These are phyloP conservation scores for Plecotus auritus DNA, from an alignment of 2,113 vertebrate species.

Conservation along the genomic window DNA sequence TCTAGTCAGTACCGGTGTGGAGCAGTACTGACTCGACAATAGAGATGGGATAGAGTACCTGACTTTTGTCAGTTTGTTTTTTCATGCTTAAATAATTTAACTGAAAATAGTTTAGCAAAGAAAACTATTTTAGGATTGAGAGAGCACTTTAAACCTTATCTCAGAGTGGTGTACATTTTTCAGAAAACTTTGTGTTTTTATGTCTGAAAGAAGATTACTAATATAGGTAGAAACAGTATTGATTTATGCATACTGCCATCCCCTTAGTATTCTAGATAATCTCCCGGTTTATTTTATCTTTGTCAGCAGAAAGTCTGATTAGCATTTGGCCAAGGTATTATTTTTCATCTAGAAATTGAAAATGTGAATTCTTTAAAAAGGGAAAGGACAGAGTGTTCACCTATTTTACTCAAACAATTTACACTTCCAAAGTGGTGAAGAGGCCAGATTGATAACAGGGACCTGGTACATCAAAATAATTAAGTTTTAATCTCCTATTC, in stretches of 20 bases:
- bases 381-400: background rate
- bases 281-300: conserved; percentile 37
- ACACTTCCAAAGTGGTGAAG: conserved; percentile 40
- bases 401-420: conserved; percentile 46
- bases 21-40: fast-evolving
- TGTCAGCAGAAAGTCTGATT: conserved; percentile 66
- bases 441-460: conserved; percentile 46
- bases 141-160: conserved; percentile 36
- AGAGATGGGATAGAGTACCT: fast-evolving
- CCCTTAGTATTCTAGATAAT: conserved; percentile 53
- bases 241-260: conserved; percentile 57
- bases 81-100: background rate
- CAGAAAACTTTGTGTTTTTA: conserved; percentile 39
- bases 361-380: conserved; percentile 38
- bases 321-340: conserved; percentile 57
- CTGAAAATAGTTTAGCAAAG: background rate
- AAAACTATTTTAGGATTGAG: conserved; percentile 38
- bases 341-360: conserved; percentile 56
- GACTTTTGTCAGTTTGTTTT: background rate
- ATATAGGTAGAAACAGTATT: conserved; percentile 43
- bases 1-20: too few species aligned
- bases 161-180: conserved; percentile 11
- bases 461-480: conserved; percentile 65
- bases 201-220: conserved; percentile 61
- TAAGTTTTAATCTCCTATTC: conserved; percentile 66